Percentiles rank a stretch among this genome's conserved stretches.
phyloP scores from a whole-genome alignment of 2,888 invertebrate species.

The Strigamia transsilvanica region DNA sequence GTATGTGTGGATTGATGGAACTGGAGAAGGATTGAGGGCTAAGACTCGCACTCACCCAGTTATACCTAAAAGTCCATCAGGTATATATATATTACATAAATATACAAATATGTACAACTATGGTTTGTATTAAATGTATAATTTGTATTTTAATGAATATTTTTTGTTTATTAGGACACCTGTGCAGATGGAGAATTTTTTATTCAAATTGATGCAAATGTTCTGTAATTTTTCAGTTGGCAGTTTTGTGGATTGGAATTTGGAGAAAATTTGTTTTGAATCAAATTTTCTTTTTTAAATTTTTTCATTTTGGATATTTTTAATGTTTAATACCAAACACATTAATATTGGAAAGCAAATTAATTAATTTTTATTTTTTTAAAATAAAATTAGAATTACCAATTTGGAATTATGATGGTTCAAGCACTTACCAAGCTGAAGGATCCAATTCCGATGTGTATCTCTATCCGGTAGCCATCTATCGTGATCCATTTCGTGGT shows the following conservation, averaged over 20 bases:
- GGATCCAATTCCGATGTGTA: constrained; percentile 91
- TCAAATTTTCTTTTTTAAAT: too few relatives aligned
- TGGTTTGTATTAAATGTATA: too few relatives aligned
- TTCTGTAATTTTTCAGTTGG: background rate
- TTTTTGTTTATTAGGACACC: background rate
- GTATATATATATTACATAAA: too few relatives aligned
- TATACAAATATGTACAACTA: too few relatives aligned
- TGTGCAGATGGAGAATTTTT: too few relatives aligned
- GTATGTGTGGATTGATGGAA: constrained; percentile 66
- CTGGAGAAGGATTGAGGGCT: constrained; percentile 63
- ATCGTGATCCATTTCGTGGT: constrained; percentile 89
- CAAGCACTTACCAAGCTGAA: constrained; percentile 88
- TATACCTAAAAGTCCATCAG: constrained; percentile 8
- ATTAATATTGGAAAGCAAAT: too few relatives aligned
- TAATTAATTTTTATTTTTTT: too few relatives aligned
- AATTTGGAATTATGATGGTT: constrained; percentile 93
- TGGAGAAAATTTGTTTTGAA: background rate
- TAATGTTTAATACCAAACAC: too few relatives aligned
- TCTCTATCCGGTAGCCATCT: constrained; percentile 88
- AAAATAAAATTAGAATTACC: constrained; percentile 71
- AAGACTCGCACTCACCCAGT: constrained; percentile 63
- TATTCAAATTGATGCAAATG: too few relatives aligned
- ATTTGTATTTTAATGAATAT: background rate
- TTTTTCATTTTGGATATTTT: too few relatives aligned
- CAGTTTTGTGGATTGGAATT: background rate